A percentile compares a stretch with the other conserved stretches of the same genome.
phyloP scores from a whole-genome alignment of 2,797 vertebrate species.

The Danio choprae region DNA sequence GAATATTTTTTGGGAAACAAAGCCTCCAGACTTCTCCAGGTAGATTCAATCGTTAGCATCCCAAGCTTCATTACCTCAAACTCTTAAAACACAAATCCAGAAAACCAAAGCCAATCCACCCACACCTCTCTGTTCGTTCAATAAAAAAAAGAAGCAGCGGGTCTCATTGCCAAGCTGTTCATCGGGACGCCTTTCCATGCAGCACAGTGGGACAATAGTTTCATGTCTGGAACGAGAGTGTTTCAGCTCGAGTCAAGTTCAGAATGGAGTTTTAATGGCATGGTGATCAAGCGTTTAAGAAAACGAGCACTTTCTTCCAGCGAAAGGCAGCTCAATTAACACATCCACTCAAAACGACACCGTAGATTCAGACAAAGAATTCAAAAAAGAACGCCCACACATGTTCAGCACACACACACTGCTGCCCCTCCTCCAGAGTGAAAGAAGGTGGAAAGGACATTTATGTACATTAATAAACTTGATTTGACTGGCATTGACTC shows the following conservation, averaged over 20 bases:
- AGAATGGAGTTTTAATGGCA: constrained; percentile 70
- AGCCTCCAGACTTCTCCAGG: constrained; percentile 11
- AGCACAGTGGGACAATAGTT: constrained; percentile 38
- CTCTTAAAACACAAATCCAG: constrained; percentile 28
- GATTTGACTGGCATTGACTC: not conserved
- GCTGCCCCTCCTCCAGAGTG: not conserved
- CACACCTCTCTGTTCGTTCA: not conserved
- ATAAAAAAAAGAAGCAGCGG: constrained; percentile 4
- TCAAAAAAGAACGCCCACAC: constrained; percentile 7
- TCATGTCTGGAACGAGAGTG: constrained; percentile 52
- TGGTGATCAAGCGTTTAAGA: constrained; percentile 59
- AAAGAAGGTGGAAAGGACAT: not conserved
- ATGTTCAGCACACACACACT: constrained; percentile 9
- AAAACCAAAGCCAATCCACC: constrained; percentile 40
- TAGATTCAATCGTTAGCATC: constrained; percentile 36
- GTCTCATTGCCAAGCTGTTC: constrained; percentile 11
- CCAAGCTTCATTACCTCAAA: constrained; percentile 28
- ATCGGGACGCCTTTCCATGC: not conserved
- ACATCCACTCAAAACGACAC: constrained; percentile 21
- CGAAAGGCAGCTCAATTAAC: constrained; percentile 63
- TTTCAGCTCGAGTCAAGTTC: constrained; percentile 59
- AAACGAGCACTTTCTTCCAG: constrained; percentile 53
- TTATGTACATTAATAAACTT: not conserved
- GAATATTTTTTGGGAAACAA: constrained; percentile 36
- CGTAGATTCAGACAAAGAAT: constrained; percentile 20